Percentiles rank a stretch among this genome's conserved stretches.
Evolutionary conservation across 2,888 invertebrate genomes (phyloP).

Genomic region (Ophioninae sp.): DNA sequence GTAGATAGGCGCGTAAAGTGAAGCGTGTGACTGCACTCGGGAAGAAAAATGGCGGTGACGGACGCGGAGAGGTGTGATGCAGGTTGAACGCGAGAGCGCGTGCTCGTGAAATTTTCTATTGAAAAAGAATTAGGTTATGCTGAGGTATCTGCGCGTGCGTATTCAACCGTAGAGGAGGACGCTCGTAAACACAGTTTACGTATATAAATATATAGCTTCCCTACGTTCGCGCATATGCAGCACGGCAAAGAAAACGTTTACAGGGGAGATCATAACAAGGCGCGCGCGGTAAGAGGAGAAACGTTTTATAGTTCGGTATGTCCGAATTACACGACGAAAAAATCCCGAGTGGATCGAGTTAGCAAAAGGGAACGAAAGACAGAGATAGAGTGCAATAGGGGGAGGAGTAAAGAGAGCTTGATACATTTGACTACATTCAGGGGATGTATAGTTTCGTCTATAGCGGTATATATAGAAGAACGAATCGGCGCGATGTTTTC

Average conservation of each 20-base stretch:
- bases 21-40: neutral
- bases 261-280: neutral
- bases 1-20: neutral
- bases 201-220: neutral
- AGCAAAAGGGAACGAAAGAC: neutral
- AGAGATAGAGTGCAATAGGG: neutral
- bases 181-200: neutral
- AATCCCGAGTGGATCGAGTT: slow-evolving; percentile 19
- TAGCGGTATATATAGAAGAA: slow-evolving; percentile 5
- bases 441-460: slow-evolving; percentile 1
- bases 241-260: slow-evolving; percentile 5
- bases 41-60: slow-evolving; percentile 8
- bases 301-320: slow-evolving; percentile 21
- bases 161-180: neutral
- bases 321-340: slow-evolving; percentile 20
- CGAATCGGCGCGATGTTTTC: slow-evolving; percentile 32
- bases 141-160: neutral
- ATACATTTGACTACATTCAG: slow-evolving; percentile 6
- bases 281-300: neutral
- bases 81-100: slow-evolving; percentile 25
- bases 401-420: slow-evolving; percentile 7
- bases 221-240: neutral
- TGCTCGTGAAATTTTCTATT: slow-evolving; percentile 28
- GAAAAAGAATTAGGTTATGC: slow-evolving; percentile 49
- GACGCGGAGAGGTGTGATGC: slow-evolving; percentile 11